phyloP scores from a whole-genome alignment of 2,888 invertebrate species.

The Dendrolimus houi region DNA sequence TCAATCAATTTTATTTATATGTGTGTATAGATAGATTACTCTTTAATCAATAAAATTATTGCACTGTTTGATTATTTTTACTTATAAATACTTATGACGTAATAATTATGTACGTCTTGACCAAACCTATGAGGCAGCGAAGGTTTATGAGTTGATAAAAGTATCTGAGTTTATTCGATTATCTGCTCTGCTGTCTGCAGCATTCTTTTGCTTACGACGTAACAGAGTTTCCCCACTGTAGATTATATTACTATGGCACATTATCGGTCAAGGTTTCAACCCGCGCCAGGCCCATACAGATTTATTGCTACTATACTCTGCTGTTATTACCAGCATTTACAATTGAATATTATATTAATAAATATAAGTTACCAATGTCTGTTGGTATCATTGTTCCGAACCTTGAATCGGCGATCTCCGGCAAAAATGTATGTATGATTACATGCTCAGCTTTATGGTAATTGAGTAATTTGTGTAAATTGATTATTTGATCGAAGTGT shows the following conservation, averaged over 20 bases:
- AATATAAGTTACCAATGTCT: slow-evolving; percentile 25
- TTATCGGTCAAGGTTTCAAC: slow-evolving; percentile 5
- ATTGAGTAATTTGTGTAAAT: neutral
- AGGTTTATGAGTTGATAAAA: no score
- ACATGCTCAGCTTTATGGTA: neutral
- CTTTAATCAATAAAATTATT: no score
- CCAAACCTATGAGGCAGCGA: no score
- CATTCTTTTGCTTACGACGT: no score
- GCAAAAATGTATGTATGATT: neutral
- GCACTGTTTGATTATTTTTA: no score
- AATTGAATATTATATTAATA: slow-evolving; percentile 56
- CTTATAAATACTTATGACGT: no score
- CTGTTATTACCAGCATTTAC: slow-evolving; percentile 46
- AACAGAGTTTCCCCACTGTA: neutral
- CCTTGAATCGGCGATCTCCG: slow-evolving; percentile 25
- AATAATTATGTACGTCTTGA: no score
- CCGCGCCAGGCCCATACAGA: slow-evolving; percentile 31
- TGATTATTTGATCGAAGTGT: neutral
- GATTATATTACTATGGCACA: neutral
- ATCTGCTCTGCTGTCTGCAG: no score
- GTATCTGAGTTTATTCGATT: no score
- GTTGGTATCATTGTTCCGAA: slow-evolving; percentile 17
- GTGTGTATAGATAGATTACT: no score
- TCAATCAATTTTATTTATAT: no score
- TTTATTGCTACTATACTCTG: slow-evolving; percentile 47